Conservation (phyloP, 1,140 invertebrate genomes). For the Berghia stephanieae region DNA sequence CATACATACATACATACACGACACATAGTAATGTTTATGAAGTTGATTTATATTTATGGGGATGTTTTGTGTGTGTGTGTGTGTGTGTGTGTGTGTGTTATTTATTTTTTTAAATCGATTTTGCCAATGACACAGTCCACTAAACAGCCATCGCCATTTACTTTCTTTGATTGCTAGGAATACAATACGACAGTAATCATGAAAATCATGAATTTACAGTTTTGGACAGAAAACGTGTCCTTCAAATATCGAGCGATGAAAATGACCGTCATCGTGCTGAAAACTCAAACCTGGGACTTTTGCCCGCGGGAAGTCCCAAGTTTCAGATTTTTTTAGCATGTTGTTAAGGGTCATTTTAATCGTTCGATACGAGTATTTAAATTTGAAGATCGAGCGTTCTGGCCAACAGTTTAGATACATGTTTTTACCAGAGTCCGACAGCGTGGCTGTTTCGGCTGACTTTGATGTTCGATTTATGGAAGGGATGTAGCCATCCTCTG, state of each 20-base stretch:
- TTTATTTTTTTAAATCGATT: not conserved
- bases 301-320: not conserved
- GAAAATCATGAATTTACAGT: not conserved
- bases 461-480: too few relatives aligned
- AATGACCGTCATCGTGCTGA: not conserved
- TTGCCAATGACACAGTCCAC: not conserved
- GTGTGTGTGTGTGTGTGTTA: slow-evolving; percentile 16
- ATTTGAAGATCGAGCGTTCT: too few relatives aligned
- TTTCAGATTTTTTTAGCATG: not conserved
- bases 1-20: not conserved
- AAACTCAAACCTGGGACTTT: not conserved
- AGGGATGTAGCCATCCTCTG: too few relatives aligned
- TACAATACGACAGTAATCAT: not conserved
- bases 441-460: too few relatives aligned
- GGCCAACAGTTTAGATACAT: too few relatives aligned
- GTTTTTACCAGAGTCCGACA: too few relatives aligned
- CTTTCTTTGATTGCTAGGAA: too few relatives aligned
- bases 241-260: too few relatives aligned
- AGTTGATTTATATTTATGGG: not conserved
- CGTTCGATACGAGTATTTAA: too few relatives aligned
- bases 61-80: not conserved
- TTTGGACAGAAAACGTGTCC: too few relatives aligned
- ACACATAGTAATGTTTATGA: not conserved
- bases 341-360: too few relatives aligned
- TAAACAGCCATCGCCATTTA: too few relatives aligned